A percentile compares a stretch with the other conserved stretches of the same genome.
phyloP scores from a whole-genome alignment of 2,888 invertebrate species.

The Lomographa bimaculata region DNA sequence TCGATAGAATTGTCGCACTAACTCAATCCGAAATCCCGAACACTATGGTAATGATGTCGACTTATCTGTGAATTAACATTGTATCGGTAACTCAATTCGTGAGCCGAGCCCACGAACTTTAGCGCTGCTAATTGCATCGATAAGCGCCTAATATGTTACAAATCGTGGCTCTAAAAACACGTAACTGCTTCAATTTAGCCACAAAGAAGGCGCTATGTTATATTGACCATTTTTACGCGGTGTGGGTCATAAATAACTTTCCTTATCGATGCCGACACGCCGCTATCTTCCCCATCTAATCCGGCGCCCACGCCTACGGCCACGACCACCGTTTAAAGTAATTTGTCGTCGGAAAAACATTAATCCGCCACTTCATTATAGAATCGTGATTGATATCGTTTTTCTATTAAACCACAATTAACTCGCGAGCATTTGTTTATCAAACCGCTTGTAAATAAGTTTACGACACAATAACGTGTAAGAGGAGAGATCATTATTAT shows the following conservation, averaged over 20 bases:
- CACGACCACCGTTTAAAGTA: constrained; percentile 60
- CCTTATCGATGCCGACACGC: constrained; percentile 58
- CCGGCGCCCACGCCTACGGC: constrained; percentile 58
- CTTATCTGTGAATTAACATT: constrained; percentile 31
- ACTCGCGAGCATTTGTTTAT: constrained; percentile 30
- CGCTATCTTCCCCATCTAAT: constrained; percentile 59
- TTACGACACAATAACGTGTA: constrained; percentile 54
- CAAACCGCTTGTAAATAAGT: constrained; percentile 36
- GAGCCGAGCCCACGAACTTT: constrained; percentile 29
- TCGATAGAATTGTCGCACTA: constrained; percentile 27
- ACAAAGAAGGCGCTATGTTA: constrained; percentile 31
- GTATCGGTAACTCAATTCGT: constrained; percentile 29
- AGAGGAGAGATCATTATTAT: constrained; percentile 67
- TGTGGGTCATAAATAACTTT: constrained; percentile 54
- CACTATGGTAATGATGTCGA: constrained; percentile 26
- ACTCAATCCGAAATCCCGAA: constrained; percentile 21
- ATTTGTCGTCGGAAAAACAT: constrained; percentile 57
- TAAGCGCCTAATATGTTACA: constrained; percentile 29
- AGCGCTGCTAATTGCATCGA: constrained; percentile 28
- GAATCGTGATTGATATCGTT: constrained; percentile 42
- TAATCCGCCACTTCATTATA: constrained; percentile 48
- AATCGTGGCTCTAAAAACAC: constrained; percentile 23
- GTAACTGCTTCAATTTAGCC: constrained; percentile 19
- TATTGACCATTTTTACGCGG: constrained; percentile 41
- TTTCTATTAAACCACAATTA: constrained; percentile 35